A percentile compares a stretch with the other conserved stretches of the same genome.
These are phyloP conservation scores for Galagoides demidoff DNA, from an alignment of 2,797 vertebrate genomes.

Conservation along the genomic window DNA sequence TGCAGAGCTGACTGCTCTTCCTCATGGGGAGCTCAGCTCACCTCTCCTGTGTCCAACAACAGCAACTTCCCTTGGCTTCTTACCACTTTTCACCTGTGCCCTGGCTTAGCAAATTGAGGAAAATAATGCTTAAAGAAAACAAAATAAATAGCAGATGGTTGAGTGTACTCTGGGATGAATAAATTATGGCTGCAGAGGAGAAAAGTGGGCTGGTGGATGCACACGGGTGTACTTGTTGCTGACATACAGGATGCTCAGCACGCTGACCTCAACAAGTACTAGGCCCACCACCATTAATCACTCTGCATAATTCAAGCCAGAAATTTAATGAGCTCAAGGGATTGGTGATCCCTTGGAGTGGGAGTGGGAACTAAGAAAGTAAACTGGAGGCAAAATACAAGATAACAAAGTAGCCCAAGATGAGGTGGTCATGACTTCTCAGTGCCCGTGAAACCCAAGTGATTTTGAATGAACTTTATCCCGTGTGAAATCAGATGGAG, in stretches of 20 bases:
- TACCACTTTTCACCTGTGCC: constrained; percentile 79
- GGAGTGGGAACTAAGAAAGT: constrained; percentile 49
- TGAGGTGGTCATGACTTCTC: constrained; percentile 25
- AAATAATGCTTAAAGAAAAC: constrained; percentile 81
- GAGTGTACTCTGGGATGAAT: constrained; percentile 78
- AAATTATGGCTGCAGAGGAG: constrained; percentile 69
- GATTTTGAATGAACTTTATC: background rate
- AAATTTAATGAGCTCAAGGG: constrained; percentile 76
- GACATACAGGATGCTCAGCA: constrained; percentile 78
- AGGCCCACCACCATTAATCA: constrained; percentile 76
- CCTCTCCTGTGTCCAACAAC: constrained; percentile 66
- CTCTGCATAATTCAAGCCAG: constrained; percentile 58
- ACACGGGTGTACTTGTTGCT: constrained; percentile 75
- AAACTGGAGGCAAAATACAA: constrained; percentile 31
- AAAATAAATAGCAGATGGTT: constrained; percentile 83
- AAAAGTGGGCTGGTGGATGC: constrained; percentile 70
- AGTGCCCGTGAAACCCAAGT: background rate
- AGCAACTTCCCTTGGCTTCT: constrained; percentile 69
- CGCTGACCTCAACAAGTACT: constrained; percentile 76
- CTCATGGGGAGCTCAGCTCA: constrained; percentile 67
- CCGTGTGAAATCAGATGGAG: background rate
- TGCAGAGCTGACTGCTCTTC: constrained; percentile 52
- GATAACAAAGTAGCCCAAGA: constrained; percentile 4
- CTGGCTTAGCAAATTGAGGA: constrained; percentile 69
- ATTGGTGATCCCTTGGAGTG: constrained; percentile 40